Evolutionary conservation across 1,140 invertebrate genomes (phyloP).

Genomic region (Trichonephila inaurata): DNA sequence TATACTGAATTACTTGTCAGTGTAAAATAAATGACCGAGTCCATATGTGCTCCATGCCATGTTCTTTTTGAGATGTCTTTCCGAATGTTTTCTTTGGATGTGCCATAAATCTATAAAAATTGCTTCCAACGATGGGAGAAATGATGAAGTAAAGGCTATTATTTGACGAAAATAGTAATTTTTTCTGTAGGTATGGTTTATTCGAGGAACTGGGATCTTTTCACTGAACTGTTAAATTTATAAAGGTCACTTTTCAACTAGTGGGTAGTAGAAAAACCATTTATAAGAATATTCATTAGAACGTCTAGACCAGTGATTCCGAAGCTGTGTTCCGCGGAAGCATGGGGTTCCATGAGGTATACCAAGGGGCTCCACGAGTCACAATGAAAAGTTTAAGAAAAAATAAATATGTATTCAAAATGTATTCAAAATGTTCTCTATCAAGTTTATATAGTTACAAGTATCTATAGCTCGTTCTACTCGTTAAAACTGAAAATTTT

Average conservation of each 20-base stretch:
- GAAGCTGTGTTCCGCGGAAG: too few relatives aligned
- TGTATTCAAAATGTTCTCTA: too few relatives aligned
- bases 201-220: neutral
- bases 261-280: neutral
- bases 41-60: neutral
- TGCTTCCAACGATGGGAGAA: neutral
- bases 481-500: too few relatives aligned
- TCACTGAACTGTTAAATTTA: neutral
- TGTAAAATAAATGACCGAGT: neutral
- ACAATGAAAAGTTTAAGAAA: too few relatives aligned
- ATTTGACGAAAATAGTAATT: neutral
- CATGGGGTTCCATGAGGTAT: too few relatives aligned
- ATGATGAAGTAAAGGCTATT: neutral
- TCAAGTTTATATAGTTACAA: too few relatives aligned
- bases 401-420: too few relatives aligned
- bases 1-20: conserved; percentile 15
- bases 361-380: too few relatives aligned
- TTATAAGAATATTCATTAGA: neutral
- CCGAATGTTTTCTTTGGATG: neutral
- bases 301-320: too few relatives aligned
- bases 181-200: neutral
- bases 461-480: too few relatives aligned
- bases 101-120: conserved; percentile 3
- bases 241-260: neutral
- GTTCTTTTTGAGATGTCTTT: neutral